Percentiles rank a stretch among this genome's conserved stretches.
These are phyloP conservation scores for Pilophorus perplexus DNA, from an alignment of 2,888 invertebrate species.

Conservation along the genomic window DNA sequence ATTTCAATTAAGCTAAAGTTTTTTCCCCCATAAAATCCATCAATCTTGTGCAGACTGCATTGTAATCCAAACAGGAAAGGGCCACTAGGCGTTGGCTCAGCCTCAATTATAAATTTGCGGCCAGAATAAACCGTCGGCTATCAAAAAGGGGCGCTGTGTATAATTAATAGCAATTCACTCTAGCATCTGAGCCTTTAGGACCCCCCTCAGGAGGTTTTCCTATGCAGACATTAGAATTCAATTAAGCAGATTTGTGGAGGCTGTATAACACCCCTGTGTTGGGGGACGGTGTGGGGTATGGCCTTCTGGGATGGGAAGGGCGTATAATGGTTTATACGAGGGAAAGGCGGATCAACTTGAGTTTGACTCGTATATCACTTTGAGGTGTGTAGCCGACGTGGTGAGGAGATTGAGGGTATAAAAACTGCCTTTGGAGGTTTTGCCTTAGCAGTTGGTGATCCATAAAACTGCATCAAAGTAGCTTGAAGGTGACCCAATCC, in stretches of 20 bases:
- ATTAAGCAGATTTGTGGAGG: constrained; percentile 41
- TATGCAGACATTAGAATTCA: constrained; percentile 40
- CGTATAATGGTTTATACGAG: background rate
- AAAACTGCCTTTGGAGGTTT: no score
- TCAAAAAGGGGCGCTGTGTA: constrained; percentile 16
- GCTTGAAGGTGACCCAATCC: no score
- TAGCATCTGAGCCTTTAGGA: constrained; percentile 28
- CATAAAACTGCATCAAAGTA: no score
- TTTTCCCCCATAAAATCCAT: background rate
- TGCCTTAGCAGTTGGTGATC: no score
- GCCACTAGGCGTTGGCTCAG: constrained; percentile 16
- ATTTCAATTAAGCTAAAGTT: background rate
- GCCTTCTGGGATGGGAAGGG: background rate
- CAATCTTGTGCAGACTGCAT: constrained; percentile 22
- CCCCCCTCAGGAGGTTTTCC: background rate
- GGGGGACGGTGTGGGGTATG: background rate
- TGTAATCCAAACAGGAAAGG: constrained; percentile 17
- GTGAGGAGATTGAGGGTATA: no score
- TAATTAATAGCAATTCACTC: constrained; percentile 40
- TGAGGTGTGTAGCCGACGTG: constrained; percentile 11
- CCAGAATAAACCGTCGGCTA: constrained; percentile 1
- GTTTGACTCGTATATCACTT: constrained; percentile 15
- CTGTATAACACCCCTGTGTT: constrained; percentile 12
- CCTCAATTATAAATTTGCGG: constrained; percentile 34
- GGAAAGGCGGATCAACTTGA: constrained; percentile 3